phyloP scores from a whole-genome alignment of 2,888 invertebrate genomes.

The Trypoxylon attenuatum region DNA sequence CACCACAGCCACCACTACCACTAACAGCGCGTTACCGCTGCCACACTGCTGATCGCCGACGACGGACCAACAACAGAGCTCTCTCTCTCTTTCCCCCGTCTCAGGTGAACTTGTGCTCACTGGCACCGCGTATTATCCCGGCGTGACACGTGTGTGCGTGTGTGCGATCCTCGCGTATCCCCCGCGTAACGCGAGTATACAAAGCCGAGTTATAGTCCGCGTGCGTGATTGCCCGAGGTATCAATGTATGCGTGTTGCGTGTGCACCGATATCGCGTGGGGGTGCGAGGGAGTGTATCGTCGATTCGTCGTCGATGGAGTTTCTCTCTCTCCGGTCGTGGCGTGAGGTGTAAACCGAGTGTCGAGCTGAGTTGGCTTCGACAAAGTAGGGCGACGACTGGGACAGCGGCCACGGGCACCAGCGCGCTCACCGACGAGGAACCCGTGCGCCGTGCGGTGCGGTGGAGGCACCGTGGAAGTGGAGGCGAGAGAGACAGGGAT shows the following conservation, averaged over 20 bases:
- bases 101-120: too few species aligned
- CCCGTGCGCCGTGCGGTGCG: slow-evolving; percentile 61
- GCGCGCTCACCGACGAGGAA: slow-evolving; percentile 68
- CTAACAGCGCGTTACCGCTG: slow-evolving; percentile 7
- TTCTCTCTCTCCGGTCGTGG: slow-evolving; percentile 44
- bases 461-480: slow-evolving; percentile 65
- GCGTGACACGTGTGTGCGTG: too few species aligned
- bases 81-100: too few species aligned
- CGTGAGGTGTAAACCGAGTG: slow-evolving; percentile 58
- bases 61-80: too few species aligned
- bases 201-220: not conserved
- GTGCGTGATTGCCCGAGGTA: not conserved
- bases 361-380: slow-evolving; percentile 69
- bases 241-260: not conserved
- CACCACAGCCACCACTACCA: slow-evolving; percentile 27
- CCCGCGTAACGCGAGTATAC: not conserved
- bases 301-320: too few species aligned
- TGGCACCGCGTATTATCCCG: too few species aligned
- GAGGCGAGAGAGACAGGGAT: too few species aligned
- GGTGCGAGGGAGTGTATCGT: not conserved
- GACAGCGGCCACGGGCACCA: slow-evolving; percentile 72
- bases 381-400: slow-evolving; percentile 74
- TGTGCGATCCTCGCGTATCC: not conserved
- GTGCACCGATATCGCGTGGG: not conserved
- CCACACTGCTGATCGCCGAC: not conserved